A percentile compares a stretch with the other conserved stretches of the same genome.
Evolutionary conservation across 2,888 invertebrate genomes (phyloP).

Genomic region (Mythimna ferrago): DNA sequence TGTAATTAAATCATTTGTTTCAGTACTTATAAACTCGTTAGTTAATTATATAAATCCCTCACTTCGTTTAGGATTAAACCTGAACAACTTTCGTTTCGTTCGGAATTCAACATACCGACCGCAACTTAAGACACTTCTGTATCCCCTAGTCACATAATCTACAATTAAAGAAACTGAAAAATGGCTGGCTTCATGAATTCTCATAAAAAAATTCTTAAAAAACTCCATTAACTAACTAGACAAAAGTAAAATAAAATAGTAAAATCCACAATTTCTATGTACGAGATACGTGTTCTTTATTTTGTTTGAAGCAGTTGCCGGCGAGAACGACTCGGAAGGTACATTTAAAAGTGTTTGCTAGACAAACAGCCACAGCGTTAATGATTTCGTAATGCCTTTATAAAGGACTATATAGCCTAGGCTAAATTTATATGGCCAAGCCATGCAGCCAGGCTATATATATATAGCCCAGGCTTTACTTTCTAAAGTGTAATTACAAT

Average conservation of each 20-base stretch:
- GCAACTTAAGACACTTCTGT: too few relatives aligned
- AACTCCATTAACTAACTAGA: too few relatives aligned
- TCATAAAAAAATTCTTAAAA: too few relatives aligned
- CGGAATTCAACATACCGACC: too few relatives aligned
- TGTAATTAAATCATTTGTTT: too few relatives aligned
- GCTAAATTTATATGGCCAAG: background rate
- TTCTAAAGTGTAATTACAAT: background rate
- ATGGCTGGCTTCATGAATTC: too few relatives aligned
- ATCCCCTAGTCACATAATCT: too few relatives aligned
- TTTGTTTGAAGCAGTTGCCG: conserved; percentile 7
- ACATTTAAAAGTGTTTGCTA: conserved; percentile 49
- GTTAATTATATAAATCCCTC: too few relatives aligned
- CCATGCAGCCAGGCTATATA: background rate
- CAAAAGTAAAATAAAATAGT: background rate
- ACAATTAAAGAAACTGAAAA: too few relatives aligned
- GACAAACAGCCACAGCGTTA: conserved; percentile 49
- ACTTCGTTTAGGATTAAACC: too few relatives aligned
- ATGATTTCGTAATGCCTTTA: conserved; percentile 28
- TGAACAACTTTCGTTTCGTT: too few relatives aligned
- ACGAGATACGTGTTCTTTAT: background rate
- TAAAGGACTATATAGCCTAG: background rate
- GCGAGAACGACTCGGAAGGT: conserved; percentile 16
- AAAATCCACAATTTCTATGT: conserved; percentile 15
- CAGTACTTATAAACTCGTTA: too few relatives aligned
- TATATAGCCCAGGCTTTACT: background rate